Percentiles rank a stretch among this genome's conserved stretches.
These are phyloP conservation scores for Megaustenia siamemsis DNA, from an alignment of 2,888 invertebrate species.

Conservation along the genomic window DNA sequence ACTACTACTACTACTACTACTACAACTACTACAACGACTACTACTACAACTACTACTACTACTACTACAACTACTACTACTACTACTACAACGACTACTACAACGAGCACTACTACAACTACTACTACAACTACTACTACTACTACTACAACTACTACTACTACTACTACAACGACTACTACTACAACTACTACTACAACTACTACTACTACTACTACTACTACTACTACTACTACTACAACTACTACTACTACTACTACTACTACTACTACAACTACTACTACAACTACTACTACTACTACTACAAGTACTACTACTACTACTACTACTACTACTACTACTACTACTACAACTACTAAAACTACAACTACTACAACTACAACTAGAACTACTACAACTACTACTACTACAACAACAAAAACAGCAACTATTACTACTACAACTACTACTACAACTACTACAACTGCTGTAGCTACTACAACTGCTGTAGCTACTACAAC, in stretches of 20 bases:
- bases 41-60: too few relatives aligned
- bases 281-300: slow-evolving; percentile 5
- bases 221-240: background rate
- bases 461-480: too few relatives aligned
- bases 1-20: too few relatives aligned
- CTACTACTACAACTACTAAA: too few relatives aligned
- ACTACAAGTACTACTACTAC: slow-evolving; percentile 1
- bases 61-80: too few relatives aligned
- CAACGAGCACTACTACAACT: background rate
- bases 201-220: background rate
- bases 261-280: slow-evolving; percentile 5
- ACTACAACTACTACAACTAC: too few relatives aligned
- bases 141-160: background rate
- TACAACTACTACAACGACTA: too few relatives aligned
- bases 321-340: background rate
- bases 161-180: too few relatives aligned
- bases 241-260: background rate
- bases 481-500: background rate
- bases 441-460: background rate
- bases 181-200: background rate
- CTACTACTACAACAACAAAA: too few relatives aligned
- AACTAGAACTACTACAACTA: too few relatives aligned
- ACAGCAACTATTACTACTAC: background rate
- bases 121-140: background rate
- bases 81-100: too few relatives aligned